Percentiles rank a stretch among this genome's conserved stretches.
phyloP scores from a whole-genome alignment of 2,888 invertebrate genomes.

The Harpagoxenus sublaevis region DNA sequence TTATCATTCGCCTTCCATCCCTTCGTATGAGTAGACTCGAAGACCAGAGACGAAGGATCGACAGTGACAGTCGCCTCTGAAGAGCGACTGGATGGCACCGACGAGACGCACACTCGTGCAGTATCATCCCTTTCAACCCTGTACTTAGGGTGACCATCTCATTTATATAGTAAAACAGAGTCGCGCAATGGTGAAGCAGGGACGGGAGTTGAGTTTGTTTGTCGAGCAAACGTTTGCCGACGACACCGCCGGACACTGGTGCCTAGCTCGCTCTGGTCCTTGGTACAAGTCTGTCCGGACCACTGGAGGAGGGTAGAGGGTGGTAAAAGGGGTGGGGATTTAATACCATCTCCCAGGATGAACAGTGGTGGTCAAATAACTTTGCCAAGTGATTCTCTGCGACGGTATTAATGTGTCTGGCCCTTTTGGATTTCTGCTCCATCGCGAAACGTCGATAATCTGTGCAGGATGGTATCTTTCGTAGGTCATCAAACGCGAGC shows the following conservation, averaged over 20 bases:
- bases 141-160: constrained; percentile 82
- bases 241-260: constrained; percentile 86
- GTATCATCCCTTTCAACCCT: constrained; percentile 78
- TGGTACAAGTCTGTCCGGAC: constrained; percentile 83
- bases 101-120: constrained; percentile 70
- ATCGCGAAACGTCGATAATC: constrained; percentile 76
- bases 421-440: constrained; percentile 74
- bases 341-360: constrained; percentile 85
- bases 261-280: constrained; percentile 82
- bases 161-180: constrained; percentile 83
- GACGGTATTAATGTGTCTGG: constrained; percentile 80
- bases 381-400: constrained; percentile 82
- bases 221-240: constrained; percentile 86
- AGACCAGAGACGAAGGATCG: constrained; percentile 74
- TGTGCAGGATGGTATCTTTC: constrained; percentile 55
- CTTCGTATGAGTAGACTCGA: constrained; percentile 48
- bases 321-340: constrained; percentile 77
- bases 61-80: constrained; percentile 73
- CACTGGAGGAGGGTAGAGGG: constrained; percentile 75
- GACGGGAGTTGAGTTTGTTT: constrained; percentile 84
- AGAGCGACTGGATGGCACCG: constrained; percentile 69
- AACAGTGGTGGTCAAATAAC: constrained; percentile 86
- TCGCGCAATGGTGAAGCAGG: constrained; percentile 76
- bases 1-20: constrained; percentile 58
- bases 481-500: constrained; percentile 40